A percentile compares a stretch with the other conserved stretches of the same genome.
phyloP scores from a whole-genome alignment of 2,888 invertebrate species.

The Heliconius hortense region DNA sequence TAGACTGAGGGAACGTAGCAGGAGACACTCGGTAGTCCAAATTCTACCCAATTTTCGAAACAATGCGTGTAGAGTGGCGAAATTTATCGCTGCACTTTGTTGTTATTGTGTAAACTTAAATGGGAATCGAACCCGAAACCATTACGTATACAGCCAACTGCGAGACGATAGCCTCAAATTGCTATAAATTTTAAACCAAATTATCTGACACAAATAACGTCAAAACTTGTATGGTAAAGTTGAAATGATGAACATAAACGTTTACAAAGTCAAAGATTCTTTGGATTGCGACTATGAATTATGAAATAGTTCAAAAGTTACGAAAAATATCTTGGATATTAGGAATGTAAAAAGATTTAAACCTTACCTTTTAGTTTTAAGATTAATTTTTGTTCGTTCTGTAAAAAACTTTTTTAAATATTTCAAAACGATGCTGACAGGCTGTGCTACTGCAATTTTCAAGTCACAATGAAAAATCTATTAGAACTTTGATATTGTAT shows the following conservation, averaged over 20 bases:
- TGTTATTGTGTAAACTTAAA: no score
- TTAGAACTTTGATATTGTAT: conserved; percentile 12
- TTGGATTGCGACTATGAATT: conserved; percentile 1
- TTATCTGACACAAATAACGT: not conserved
- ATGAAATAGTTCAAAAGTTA: conserved; percentile 7
- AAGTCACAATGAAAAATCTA: conserved; percentile 10
- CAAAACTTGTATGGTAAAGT: not conserved
- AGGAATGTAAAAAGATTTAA: not conserved
- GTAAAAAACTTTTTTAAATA: not conserved
- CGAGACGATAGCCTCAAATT: no score
- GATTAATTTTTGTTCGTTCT: not conserved
- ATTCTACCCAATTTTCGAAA: not conserved
- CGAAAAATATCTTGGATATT: conserved; percentile 8
- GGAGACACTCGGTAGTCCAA: not conserved
- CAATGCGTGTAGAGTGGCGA: not conserved
- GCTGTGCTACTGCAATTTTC: conserved; percentile 10
- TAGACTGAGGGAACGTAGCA: no score
- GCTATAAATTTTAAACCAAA: no score
- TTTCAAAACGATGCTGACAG: conserved; percentile 6
- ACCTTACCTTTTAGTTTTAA: not conserved
- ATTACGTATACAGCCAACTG: no score
- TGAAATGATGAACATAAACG: not conserved
- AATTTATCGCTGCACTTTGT: not conserved
- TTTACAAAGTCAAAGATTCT: not conserved
- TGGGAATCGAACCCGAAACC: no score